These are phyloP conservation scores for Lota lota DNA, from an alignment of 2,113 vertebrate genomes.

Conservation along the genomic window DNA sequence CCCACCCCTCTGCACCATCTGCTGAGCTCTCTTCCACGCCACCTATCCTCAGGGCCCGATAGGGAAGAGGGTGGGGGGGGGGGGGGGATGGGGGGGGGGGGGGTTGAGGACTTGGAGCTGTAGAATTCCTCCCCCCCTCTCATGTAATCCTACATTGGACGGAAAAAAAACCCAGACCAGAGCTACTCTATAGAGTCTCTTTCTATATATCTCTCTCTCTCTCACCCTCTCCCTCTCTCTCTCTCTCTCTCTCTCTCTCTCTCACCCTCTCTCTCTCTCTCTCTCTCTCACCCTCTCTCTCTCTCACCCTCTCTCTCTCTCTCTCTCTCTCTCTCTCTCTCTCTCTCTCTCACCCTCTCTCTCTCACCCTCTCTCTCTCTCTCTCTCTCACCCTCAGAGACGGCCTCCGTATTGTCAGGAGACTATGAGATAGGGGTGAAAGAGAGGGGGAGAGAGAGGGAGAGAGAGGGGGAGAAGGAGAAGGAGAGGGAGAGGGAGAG, in stretches of 20 bases:
- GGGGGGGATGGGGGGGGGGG: slow-evolving; percentile 49
- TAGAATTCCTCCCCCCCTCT: slow-evolving; percentile 17
- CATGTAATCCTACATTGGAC: slow-evolving; percentile 64
- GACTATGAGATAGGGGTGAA: slow-evolving; percentile 29
- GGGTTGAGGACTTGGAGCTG: slow-evolving; percentile 16
- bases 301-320: too few relatives aligned
- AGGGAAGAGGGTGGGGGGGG: slow-evolving; percentile 42
- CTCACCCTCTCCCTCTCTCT: too few relatives aligned
- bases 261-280: too few relatives aligned
- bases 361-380: too few relatives aligned
- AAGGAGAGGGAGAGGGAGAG: too few relatives aligned
- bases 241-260: too few relatives aligned
- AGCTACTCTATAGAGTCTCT: slow-evolving; percentile 58
- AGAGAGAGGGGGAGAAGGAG: too few relatives aligned
- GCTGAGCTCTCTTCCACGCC: slow-evolving; percentile 55
- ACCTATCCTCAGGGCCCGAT: slow-evolving; percentile 11
- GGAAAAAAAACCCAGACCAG: slow-evolving; percentile 35
- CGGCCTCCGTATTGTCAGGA: slow-evolving; percentile 65
- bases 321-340: too few relatives aligned
- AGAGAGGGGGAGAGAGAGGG: too few relatives aligned
- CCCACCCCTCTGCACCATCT: slow-evolving; percentile 61
- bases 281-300: too few relatives aligned
- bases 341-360: too few relatives aligned
- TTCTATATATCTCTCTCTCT: too few relatives aligned
- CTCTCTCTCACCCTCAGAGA: slow-evolving; percentile 38